Conservation (phyloP, 37 sponge, comb jelly and placozoan species). For the Aphrocallistes beatrix region DNA sequence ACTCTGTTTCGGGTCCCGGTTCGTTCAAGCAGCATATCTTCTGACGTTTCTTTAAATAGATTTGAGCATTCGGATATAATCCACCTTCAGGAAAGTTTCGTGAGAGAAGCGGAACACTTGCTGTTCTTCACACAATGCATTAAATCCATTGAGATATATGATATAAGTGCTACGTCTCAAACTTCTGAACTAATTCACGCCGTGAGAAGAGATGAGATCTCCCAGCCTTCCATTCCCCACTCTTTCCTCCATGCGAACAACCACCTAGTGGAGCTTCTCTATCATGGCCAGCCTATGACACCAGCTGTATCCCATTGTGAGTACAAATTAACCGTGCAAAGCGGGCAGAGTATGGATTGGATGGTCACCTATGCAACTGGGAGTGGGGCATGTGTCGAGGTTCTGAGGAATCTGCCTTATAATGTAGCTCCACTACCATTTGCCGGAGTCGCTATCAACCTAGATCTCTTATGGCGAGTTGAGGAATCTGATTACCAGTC, state of each 20-base stretch:
- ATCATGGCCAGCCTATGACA: background rate
- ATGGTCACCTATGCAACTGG: background rate
- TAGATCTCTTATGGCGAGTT: background rate
- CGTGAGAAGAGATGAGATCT: background rate
- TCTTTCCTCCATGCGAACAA: background rate
- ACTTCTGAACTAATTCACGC: background rate
- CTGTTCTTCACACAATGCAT: background rate
- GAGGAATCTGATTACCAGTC: background rate
- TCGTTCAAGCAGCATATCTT: background rate
- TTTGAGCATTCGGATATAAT: background rate
- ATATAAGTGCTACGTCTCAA: background rate
- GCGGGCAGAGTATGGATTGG: background rate
- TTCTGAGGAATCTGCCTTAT: background rate
- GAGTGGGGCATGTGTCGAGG: background rate
- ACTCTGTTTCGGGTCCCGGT: conserved; percentile 69
- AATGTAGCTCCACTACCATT: background rate
- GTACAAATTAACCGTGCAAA: background rate
- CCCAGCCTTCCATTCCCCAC: background rate
- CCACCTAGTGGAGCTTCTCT: background rate
- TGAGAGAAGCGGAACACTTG: background rate
- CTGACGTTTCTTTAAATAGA: background rate
- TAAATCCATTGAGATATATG: background rate
- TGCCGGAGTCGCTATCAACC: background rate
- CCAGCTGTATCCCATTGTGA: background rate
- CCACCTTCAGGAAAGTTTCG: background rate